Base-by-base conservation (phyloP, 2,888 invertebrate genomes). In the Andrena trimmerana region DNA sequence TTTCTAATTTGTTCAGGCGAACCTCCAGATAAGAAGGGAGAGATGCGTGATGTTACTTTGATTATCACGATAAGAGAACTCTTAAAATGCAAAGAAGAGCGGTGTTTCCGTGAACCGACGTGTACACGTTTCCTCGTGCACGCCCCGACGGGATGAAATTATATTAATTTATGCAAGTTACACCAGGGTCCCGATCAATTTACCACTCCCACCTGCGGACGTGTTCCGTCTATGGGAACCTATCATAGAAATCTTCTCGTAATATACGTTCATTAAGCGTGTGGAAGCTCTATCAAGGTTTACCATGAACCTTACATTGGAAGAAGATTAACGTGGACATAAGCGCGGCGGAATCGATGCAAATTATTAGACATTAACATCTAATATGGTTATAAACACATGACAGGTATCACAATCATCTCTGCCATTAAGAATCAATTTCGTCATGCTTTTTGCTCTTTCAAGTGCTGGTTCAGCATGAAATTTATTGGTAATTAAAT, bases 91-190 rank as follows among this genome's bases (percentile, higher is more conserved):
- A 57, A 65, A 54, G 66, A 60, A 27, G 52, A 60, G 54, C 52
- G 60, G 52, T 48, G 42, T 24, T 70, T 60, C 70, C 60, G 63
- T 69, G 33, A 68, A 33, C 27, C 24, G 27, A 29, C 62, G 50
- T 24, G 57, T 33, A 31, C 27, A 20, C n/a, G 73, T 65, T 60
- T 67, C 36, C 48, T 20, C 48, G 7, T 57, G 27, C 50, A 72
- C 62, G 42, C 57, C 63, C 33, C 4, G 7, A 5, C 60, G 5
- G 65, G 63, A 68, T 57, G 29, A 81, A 81, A 72, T 78, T 72
- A 57, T 72, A 80, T 80, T 72, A 72, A 80, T 80, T 67, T 60
- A 78, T 78, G 63, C 62, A 57, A 57, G 60, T 50, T 48, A n/a
- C 29, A 50, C 57, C 24, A 63, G 29, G 54, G 50, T 10, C 31